Evolutionary conservation across 2,113 vertebrate genomes (phyloP).

Genomic region (Entelurus aequoreus): DNA sequence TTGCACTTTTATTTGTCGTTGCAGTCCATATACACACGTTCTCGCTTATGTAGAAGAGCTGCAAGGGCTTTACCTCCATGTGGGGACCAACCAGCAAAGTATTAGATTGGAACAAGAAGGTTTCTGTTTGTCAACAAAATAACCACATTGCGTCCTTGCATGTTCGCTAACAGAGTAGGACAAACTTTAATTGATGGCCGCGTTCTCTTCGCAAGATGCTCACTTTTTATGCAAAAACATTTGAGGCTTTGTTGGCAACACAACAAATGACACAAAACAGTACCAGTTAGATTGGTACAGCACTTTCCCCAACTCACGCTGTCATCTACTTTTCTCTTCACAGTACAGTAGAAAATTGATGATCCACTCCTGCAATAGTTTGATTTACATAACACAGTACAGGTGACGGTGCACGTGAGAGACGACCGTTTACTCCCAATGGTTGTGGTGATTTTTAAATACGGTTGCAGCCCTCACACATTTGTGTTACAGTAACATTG

Average conservation of each 20-base stretch:
- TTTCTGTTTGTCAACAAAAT: background rate
- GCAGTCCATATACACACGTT: constrained; percentile 42
- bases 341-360: constrained; percentile 15
- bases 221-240: background rate
- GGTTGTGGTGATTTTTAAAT: constrained; percentile 29
- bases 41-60: constrained; percentile 6
- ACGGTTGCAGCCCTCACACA: background rate
- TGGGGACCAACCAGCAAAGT: constrained; percentile 7
- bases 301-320: background rate
- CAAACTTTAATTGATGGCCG: background rate
- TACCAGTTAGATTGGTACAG: background rate
- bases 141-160: background rate
- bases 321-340: background rate
- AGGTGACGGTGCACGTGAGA: constrained; percentile 16
- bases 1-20: constrained; percentile 71
- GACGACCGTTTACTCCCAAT: constrained; percentile 63
- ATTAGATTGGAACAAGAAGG: background rate
- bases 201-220: background rate
- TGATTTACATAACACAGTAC: constrained; percentile 13
- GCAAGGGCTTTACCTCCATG: constrained; percentile 2
- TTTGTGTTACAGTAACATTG: background rate
- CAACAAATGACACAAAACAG: background rate
- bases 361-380: constrained; percentile 23
- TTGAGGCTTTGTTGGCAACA: background rate
- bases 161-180: background rate